phyloP scores from a whole-genome alignment of 2,797 vertebrate genomes.

The Peromyscus melanophrys region DNA sequence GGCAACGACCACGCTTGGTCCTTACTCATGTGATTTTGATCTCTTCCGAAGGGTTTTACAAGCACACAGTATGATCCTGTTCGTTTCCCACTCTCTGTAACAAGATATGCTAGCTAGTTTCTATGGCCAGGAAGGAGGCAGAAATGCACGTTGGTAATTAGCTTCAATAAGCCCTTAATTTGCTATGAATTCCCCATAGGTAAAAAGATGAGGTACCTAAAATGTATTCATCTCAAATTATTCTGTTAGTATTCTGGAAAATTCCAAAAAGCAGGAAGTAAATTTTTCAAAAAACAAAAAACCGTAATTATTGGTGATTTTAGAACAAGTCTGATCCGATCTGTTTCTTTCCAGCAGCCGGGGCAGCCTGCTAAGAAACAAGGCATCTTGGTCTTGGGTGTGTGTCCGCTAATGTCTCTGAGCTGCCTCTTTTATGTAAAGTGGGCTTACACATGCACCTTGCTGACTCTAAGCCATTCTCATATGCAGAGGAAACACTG shows the following conservation, averaged over 20 bases:
- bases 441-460: background rate
- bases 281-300: background rate
- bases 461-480: background rate
- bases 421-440: background rate
- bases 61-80: background rate
- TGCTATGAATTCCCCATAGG: constrained; percentile 50
- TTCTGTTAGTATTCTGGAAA: background rate
- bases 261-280: background rate
- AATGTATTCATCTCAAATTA: constrained; percentile 44
- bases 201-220: constrained; percentile 53
- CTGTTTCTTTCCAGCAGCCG: background rate
- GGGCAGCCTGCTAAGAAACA: background rate
- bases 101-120: background rate
- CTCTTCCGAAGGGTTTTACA: constrained; percentile 18
- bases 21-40: background rate
- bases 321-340: background rate
- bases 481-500: background rate
- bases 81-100: background rate
- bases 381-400: background rate
- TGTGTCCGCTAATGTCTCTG: background rate
- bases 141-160: background rate
- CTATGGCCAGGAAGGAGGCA: background rate
- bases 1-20: background rate
- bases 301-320: background rate
- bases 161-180: constrained; percentile 47